Evolutionary conservation across 1,140 invertebrate species (phyloP).

Genomic region (Aphaenogaster ashmeadi): DNA sequence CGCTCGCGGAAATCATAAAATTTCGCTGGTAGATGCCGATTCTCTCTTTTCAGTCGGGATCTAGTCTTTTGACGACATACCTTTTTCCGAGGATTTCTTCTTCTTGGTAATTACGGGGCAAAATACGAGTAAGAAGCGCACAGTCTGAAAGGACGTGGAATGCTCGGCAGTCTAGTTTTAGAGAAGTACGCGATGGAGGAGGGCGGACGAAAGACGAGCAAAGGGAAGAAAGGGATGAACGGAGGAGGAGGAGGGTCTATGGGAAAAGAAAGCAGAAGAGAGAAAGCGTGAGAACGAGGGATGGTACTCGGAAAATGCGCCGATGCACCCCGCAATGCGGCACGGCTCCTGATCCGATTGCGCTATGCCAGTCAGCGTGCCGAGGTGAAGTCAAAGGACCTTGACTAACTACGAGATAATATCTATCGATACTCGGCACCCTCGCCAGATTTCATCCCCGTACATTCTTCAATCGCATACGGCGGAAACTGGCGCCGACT

Average conservation of each 20-base stretch:
- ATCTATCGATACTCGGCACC: slow-evolving; percentile 27
- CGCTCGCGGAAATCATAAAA: slow-evolving; percentile 38
- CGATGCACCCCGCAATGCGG: slow-evolving; percentile 75
- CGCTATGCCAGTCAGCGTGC: slow-evolving; percentile 70
- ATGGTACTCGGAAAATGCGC: slow-evolving; percentile 38
- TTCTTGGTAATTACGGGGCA: slow-evolving; percentile 69
- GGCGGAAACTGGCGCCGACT: background rate
- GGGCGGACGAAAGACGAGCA: slow-evolving; percentile 57
- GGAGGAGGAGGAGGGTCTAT: background rate
- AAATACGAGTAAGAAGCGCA: slow-evolving; percentile 71
- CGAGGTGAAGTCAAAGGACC: slow-evolving; percentile 60
- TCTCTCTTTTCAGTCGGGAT: slow-evolving; percentile 56
- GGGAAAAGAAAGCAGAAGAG: background rate
- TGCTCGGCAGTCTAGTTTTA: slow-evolving; percentile 47
- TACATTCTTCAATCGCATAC: background rate
- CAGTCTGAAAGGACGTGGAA: slow-evolving; percentile 68
- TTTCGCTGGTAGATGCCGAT: slow-evolving; percentile 21
- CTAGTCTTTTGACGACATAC: slow-evolving; percentile 53
- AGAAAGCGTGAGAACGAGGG: slow-evolving; percentile 18
- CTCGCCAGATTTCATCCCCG: background rate
- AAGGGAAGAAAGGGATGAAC: slow-evolving; percentile 45
- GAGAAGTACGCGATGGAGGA: slow-evolving; percentile 45
- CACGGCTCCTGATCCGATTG: slow-evolving; percentile 74
- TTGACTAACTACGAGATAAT: slow-evolving; percentile 55
- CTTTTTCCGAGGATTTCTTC: slow-evolving; percentile 56